Evolutionary conservation across 2,888 invertebrate genomes (phyloP).

Genomic region (Eubasilissa splendida): DNA sequence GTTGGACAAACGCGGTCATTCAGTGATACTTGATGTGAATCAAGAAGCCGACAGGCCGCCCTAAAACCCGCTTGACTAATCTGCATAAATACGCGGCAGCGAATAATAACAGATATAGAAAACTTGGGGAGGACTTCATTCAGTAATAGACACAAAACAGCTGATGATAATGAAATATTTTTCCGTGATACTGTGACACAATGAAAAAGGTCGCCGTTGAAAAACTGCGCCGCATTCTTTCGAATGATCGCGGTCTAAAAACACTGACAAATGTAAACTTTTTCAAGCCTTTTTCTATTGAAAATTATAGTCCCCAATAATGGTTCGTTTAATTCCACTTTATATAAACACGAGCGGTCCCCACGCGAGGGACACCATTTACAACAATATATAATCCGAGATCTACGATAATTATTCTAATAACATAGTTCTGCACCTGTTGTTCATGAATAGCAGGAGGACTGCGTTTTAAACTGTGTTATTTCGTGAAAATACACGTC

Average conservation of each 20-base stretch:
- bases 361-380: conserved; percentile 55
- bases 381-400: conserved; percentile 29
- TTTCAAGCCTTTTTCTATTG: conserved; percentile 40
- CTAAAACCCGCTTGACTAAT: too few species aligned
- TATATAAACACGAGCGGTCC: conserved; percentile 36
- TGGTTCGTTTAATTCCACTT: conserved; percentile 53
- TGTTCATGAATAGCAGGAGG: background rate
- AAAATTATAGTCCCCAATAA: conserved; percentile 55
- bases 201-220: background rate
- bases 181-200: too few species aligned
- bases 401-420: conserved; percentile 32
- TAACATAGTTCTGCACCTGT: conserved; percentile 32
- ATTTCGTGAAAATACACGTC: conserved; percentile 26
- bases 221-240: conserved; percentile 1
- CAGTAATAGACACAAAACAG: background rate
- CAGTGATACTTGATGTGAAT: too few species aligned
- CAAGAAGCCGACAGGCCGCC: too few species aligned
- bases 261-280: conserved; percentile 9
- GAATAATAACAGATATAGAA: too few species aligned
- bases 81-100: too few species aligned
- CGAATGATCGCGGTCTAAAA: background rate
- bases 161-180: too few species aligned
- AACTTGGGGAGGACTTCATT: background rate
- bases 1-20: too few species aligned
- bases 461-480: conserved; percentile 8